phyloP scores from a whole-genome alignment of 2,113 vertebrate genomes.

The Pomatostomus ruficeps region DNA sequence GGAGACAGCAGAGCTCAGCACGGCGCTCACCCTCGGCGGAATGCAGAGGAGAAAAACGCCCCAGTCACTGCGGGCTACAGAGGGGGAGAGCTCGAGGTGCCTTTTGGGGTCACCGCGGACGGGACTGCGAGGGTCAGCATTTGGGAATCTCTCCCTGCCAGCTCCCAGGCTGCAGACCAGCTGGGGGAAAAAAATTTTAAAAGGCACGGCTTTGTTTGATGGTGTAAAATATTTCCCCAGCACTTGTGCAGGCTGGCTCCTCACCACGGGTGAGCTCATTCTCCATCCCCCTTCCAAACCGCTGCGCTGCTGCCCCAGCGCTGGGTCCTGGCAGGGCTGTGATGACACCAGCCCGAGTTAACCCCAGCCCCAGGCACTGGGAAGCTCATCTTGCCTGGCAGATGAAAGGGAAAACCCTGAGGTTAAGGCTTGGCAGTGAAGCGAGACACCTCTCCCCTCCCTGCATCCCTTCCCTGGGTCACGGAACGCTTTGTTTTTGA shows the following conservation, averaged over 20 bases:
- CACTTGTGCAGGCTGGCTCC: not conserved
- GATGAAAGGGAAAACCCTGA: not conserved
- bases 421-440: not conserved
- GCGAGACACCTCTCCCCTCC: not conserved
- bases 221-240: not conserved
- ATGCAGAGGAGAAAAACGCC: fast-evolving
- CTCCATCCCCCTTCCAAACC: not conserved
- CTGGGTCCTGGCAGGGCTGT: not conserved
- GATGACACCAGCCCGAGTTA: not conserved
- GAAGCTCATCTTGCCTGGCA: not conserved
- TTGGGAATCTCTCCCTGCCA: fast-evolving
- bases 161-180: not conserved
- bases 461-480: not conserved
- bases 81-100: fast-evolving
- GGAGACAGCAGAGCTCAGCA: not conserved
- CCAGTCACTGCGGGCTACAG: fast-evolving
- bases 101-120: fast-evolving
- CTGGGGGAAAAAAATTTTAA: fast-evolving
- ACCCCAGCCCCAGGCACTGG: not conserved
- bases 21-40: not conserved
- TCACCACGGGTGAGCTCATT: not conserved
- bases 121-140: not conserved
- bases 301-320: fast-evolving
- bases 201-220: not conserved
- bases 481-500: not conserved